Percentiles rank a stretch among this genome's conserved stretches.
These are phyloP conservation scores for Dendroctonus valens DNA, from an alignment of 1,140 invertebrate species.

Conservation along the genomic window DNA sequence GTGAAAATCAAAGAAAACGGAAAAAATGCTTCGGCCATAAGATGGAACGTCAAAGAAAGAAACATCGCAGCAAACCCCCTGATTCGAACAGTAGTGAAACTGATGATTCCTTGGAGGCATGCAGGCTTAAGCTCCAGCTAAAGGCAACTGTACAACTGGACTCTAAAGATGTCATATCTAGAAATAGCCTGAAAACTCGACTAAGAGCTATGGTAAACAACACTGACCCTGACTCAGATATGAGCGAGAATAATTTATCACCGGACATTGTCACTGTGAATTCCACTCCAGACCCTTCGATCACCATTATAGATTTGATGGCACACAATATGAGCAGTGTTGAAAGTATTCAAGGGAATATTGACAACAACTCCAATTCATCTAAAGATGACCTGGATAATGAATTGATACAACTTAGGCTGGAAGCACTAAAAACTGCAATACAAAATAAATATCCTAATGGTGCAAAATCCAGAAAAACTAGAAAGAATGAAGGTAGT, in stretches of 20 bases:
- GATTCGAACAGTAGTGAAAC: slow-evolving; percentile 30
- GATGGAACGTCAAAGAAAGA: slow-evolving; percentile 22
- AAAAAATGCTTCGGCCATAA: slow-evolving; percentile 8
- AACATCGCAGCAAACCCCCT: slow-evolving; percentile 16
- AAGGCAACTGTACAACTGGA: slow-evolving; percentile 44
- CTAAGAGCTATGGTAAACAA: slow-evolving; percentile 37
- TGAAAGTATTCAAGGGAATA: neutral
- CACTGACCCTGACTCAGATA: slow-evolving; percentile 2
- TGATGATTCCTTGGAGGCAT: slow-evolving; percentile 17
- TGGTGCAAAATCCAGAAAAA: slow-evolving; percentile 38
- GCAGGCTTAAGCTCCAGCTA: slow-evolving; percentile 37
- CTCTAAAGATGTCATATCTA: slow-evolving; percentile 31
- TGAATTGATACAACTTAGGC: slow-evolving; percentile 45
- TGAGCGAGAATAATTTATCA: no score
- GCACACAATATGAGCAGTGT: neutral
- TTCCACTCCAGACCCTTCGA: neutral
- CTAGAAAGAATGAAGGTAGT: slow-evolving; percentile 35
- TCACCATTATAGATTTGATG: slow-evolving; percentile 4
- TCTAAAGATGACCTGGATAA: slow-evolving; percentile 35
- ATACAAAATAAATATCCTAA: slow-evolving; percentile 45
- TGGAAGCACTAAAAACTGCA: slow-evolving; percentile 47
- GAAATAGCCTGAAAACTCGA: slow-evolving; percentile 38
- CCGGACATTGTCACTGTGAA: neutral
- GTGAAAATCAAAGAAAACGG: slow-evolving; percentile 21
- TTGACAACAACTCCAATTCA: neutral